Evolutionary conservation across 2,888 invertebrate genomes (phyloP).

Genomic region (Laothoe populi): DNA sequence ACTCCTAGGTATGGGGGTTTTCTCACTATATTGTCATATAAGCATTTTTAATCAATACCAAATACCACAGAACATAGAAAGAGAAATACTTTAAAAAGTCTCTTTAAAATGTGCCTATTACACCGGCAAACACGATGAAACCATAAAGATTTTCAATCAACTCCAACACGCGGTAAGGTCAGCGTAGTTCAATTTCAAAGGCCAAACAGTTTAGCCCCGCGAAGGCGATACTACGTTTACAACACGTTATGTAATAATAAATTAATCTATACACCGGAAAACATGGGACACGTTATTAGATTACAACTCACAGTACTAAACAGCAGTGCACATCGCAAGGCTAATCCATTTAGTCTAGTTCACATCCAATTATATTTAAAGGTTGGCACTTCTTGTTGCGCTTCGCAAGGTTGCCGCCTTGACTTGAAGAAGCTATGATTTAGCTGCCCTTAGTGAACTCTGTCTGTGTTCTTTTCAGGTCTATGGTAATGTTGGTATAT

Average conservation of each 20-base stretch:
- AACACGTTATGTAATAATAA: conserved; percentile 19
- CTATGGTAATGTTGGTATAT: background rate
- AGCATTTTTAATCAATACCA: background rate
- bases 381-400: conserved; percentile 40
- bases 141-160: conserved; percentile 8
- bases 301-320: conserved; percentile 49
- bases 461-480: background rate
- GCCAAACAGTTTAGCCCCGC: conserved; percentile 6
- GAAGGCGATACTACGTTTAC: background rate
- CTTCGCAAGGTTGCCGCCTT: conserved; percentile 57
- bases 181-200: conserved; percentile 11
- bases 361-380: conserved; percentile 67
- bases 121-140: background rate
- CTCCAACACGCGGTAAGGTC: background rate
- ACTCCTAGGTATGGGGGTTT: no score
- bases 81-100: no score
- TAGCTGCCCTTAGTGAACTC: background rate
- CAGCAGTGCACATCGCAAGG: conserved; percentile 53
- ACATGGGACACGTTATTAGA: conserved; percentile 52
- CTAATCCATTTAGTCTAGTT: conserved; percentile 63
- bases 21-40: no score
- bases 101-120: background rate
- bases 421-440: conserved; percentile 48
- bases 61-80: no score
- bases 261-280: conserved; percentile 23